phyloP scores from a whole-genome alignment of 2,113 vertebrate genomes.

The Pseudopipra pipra region DNA sequence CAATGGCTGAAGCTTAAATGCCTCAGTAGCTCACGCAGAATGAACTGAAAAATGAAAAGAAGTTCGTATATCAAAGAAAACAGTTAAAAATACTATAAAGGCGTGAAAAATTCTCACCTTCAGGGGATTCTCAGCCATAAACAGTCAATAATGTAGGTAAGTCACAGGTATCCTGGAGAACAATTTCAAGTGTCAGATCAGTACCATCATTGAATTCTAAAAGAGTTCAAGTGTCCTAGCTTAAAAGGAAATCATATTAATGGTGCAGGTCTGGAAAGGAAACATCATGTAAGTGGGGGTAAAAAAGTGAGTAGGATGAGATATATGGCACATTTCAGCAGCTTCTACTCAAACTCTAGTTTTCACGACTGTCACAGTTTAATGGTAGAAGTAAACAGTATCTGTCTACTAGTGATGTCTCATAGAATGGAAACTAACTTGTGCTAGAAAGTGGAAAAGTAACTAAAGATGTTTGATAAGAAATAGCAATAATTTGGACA shows the following conservation, averaged over 20 bases:
- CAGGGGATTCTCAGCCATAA: not conserved
- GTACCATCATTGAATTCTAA: not conserved
- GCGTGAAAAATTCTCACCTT: not conserved
- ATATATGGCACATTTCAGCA: not conserved
- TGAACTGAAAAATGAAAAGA: not conserved
- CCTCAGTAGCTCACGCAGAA: not conserved
- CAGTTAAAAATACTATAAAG: not conserved
- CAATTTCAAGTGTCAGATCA: not conserved
- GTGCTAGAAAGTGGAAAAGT: not conserved
- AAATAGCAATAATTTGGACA: not conserved
- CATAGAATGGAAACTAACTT: not conserved
- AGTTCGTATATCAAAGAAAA: not conserved
- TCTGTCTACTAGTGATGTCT: not conserved
- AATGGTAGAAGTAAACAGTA: not conserved
- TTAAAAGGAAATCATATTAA: not conserved
- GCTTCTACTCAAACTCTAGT: not conserved
- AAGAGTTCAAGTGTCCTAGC: not conserved
- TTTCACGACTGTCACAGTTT: not conserved
- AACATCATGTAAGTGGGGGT: not conserved
- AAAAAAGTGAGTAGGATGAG: not conserved
- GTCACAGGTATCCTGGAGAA: not conserved
- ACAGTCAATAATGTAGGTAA: not conserved
- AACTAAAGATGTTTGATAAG: not conserved
- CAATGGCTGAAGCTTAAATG: not conserved
- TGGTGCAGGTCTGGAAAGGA: not conserved